Conservation (phyloP, 64 coral and sea anemone species). For the Montipora foliosa region DNA sequence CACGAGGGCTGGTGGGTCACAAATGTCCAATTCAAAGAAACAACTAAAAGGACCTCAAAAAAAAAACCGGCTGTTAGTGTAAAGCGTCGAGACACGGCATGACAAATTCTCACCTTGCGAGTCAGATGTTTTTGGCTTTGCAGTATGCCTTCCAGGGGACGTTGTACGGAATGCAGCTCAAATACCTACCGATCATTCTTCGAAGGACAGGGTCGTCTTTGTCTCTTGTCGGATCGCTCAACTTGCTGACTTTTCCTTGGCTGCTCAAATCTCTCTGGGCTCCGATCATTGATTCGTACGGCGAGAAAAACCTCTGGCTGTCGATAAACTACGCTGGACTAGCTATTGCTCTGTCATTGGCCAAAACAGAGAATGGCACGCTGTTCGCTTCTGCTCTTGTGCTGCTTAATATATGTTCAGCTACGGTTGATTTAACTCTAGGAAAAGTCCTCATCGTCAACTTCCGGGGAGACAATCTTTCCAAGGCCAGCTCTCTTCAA, state of each 20-base stretch:
- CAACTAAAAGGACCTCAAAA: too few relatives aligned
- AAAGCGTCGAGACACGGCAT: neutral
- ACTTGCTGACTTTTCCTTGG: conserved; percentile 79
- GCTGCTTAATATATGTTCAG: conserved; percentile 75
- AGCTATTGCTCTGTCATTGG: conserved; percentile 17
- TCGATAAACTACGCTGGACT: conserved; percentile 59
- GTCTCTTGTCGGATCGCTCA: conserved; percentile 68
- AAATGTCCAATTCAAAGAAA: too few relatives aligned
- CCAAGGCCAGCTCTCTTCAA: conserved; percentile 74
- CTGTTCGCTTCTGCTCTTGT: conserved; percentile 37
- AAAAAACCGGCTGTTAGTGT: too few relatives aligned
- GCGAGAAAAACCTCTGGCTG: conserved; percentile 66
- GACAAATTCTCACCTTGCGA: neutral
- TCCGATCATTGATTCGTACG: conserved; percentile 63
- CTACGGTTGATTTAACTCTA: conserved; percentile 71
- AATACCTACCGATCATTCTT: conserved; percentile 80
- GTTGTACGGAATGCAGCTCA: conserved; percentile 83
- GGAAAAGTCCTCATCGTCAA: conserved; percentile 73
- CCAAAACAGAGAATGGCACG: neutral
- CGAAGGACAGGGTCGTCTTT: conserved; percentile 68
- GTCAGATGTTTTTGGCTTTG: neutral
- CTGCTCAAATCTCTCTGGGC: conserved; percentile 84
- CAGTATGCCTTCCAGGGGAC: conserved; percentile 84
- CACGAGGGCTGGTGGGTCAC: neutral
- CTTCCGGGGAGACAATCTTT: conserved; percentile 35